Conservation (phyloP, 2,888 invertebrate species). For the Agrochola lota region DNA sequence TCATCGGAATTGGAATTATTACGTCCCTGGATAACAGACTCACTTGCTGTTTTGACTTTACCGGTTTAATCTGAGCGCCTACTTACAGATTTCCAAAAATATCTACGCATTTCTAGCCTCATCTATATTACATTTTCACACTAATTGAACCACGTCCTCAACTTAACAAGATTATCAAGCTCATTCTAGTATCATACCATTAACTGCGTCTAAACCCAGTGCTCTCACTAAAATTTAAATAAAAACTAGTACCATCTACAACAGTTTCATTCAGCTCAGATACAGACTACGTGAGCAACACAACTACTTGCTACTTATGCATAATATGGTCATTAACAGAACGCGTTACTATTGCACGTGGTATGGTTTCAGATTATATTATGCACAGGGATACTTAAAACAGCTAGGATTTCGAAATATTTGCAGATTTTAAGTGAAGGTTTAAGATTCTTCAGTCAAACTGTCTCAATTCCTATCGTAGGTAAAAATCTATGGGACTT, state of each 20-base stretch:
- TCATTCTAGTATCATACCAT: background rate
- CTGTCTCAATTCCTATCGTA: too few species aligned
- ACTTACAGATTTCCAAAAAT: background rate
- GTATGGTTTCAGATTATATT: conserved; percentile 34
- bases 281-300: conserved; percentile 41
- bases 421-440: background rate
- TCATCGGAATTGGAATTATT: too few species aligned
- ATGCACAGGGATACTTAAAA: conserved; percentile 3
- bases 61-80: background rate
- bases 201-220: background rate
- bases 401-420: background rate
- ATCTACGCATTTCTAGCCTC: background rate
- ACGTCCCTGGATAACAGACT: background rate
- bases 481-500: too few species aligned
- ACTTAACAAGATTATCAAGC: background rate
- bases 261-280: conserved; percentile 30
- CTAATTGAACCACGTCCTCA: background rate
- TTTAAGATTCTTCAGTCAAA: too few species aligned
- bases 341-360: conserved; percentile 57
- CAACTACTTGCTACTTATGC: conserved; percentile 40
- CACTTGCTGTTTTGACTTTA: background rate
- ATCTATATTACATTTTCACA: background rate
- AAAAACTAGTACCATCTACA: conserved; percentile 21
- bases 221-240: conserved; percentile 18
- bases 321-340: conserved; percentile 50